These are phyloP conservation scores for Cossypha heuglini DNA, from an alignment of 2,797 vertebrate genomes.

Conservation along the genomic window DNA sequence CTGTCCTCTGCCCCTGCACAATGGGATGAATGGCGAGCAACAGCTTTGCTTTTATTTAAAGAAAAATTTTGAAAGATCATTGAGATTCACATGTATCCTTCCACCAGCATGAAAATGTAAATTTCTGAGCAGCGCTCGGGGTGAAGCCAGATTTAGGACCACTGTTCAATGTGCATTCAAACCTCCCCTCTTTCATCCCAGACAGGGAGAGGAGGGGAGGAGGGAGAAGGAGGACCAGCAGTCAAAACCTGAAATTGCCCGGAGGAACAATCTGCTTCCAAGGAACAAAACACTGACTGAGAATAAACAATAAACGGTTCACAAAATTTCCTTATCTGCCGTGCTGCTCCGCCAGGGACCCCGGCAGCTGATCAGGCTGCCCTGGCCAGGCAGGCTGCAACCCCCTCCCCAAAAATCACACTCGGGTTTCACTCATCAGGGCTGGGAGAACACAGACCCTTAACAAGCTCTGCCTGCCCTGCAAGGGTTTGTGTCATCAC, in stretches of 20 bases:
- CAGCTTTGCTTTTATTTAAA: slow-evolving; percentile 10
- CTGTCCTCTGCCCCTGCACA: not conserved
- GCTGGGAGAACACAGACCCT: not conserved
- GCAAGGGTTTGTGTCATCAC: not conserved
- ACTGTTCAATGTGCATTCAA: slow-evolving; percentile 6
- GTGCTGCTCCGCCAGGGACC: not conserved
- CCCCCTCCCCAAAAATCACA: not conserved
- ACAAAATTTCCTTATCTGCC: not conserved
- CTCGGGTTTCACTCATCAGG: rapidly evolving
- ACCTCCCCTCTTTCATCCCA: not conserved
- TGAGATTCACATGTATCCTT: slow-evolving; percentile 11
- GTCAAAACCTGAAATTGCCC: not conserved
- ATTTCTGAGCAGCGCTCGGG: not conserved
- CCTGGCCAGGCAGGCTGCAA: not conserved
- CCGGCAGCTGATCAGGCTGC: not conserved
- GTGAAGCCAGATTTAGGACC: slow-evolving; percentile 33
- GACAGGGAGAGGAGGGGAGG: not conserved
- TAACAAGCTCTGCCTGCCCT: not conserved
- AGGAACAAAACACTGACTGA: not conserved
- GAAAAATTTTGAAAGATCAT: slow-evolving; percentile 9
- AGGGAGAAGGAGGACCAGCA: not conserved
- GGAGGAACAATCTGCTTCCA: not conserved
- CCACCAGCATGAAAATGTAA: slow-evolving; percentile 13
- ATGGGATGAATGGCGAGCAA: not conserved
- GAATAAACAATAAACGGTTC: not conserved